Evolutionary conservation across 30 jellyfish, hydroid and myxozoan species (phyloP).

Genomic region (Pelagia noctiluca): DNA sequence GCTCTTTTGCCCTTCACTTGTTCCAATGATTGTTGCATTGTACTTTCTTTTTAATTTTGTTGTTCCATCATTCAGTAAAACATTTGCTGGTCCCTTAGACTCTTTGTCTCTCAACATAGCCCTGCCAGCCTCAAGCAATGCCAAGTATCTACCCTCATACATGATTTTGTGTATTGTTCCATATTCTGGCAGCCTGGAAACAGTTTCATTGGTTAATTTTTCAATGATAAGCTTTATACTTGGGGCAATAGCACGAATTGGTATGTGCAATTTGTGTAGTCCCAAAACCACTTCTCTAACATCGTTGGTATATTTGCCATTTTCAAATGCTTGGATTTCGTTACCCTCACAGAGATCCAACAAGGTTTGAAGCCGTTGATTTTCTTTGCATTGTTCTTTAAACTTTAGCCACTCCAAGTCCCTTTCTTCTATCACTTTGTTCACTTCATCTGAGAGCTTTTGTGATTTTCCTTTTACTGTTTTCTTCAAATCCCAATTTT

Average conservation of each 20-base stretch:
- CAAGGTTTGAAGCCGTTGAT: conserved; percentile 14
- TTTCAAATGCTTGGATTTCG: background rate
- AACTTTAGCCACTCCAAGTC: conserved; percentile 30
- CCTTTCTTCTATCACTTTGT: conserved; percentile 9
- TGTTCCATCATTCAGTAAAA: conserved; percentile 12
- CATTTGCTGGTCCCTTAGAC: conserved; percentile 5
- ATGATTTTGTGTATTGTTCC: conserved; percentile 15
- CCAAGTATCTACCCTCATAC: conserved; percentile 21
- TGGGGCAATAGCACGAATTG: background rate
- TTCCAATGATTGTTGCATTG: conserved; percentile 22
- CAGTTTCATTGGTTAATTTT: background rate
- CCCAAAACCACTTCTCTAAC: background rate
- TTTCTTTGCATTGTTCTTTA: conserved; percentile 19
- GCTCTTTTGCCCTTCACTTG: conserved; percentile 31
- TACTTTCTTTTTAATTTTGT: conserved; percentile 15
- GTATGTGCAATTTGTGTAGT: background rate
- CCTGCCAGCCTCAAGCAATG: conserved; percentile 15
- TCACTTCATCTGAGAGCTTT: background rate
- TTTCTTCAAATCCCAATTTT: background rate
- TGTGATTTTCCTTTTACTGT: too few species aligned
- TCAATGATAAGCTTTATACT: conserved; percentile 13
- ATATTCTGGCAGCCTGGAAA: conserved; percentile 19
- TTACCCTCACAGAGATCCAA: conserved; percentile 8
- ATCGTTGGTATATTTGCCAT: background rate
- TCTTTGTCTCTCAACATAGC: conserved; percentile 27